phyloP scores from a whole-genome alignment of 2,888 invertebrate species.

The Drepanosiphum platanoidis region DNA sequence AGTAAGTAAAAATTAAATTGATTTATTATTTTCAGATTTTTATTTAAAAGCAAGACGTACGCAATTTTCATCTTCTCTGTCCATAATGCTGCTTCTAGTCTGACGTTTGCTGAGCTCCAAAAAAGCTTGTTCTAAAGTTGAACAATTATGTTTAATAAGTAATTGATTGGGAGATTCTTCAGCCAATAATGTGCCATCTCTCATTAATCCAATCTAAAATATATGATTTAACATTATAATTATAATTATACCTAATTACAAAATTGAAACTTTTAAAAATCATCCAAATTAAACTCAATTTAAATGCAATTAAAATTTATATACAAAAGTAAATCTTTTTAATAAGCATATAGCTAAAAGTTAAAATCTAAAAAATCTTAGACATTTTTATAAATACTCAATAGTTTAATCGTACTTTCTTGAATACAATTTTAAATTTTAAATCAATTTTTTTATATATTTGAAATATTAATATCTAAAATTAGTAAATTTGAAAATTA shows the following conservation, averaged over 20 bases:
- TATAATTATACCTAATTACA: neutral
- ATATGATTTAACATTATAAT: neutral
- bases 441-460: no score
- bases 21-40: neutral
- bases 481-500: no score
- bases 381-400: no score
- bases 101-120: conserved; percentile 78
- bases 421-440: no score
- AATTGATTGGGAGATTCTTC: conserved; percentile 84
- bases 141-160: conserved; percentile 75
- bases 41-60: conserved; percentile 44
- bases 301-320: no score
- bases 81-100: conserved; percentile 64
- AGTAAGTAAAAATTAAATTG: neutral
- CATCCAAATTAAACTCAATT: no score
- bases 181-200: conserved; percentile 84
- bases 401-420: no score
- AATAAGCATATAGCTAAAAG: no score
- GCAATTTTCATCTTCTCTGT: conserved; percentile 64
- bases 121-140: conserved; percentile 88
- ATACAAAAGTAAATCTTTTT: neutral
- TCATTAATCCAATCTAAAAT: conserved; percentile 85
- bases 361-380: no score
- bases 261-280: no score
- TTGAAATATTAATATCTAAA: no score